phyloP scores from a whole-genome alignment of 2,888 invertebrate genomes.

The Pandemis heparana region DNA sequence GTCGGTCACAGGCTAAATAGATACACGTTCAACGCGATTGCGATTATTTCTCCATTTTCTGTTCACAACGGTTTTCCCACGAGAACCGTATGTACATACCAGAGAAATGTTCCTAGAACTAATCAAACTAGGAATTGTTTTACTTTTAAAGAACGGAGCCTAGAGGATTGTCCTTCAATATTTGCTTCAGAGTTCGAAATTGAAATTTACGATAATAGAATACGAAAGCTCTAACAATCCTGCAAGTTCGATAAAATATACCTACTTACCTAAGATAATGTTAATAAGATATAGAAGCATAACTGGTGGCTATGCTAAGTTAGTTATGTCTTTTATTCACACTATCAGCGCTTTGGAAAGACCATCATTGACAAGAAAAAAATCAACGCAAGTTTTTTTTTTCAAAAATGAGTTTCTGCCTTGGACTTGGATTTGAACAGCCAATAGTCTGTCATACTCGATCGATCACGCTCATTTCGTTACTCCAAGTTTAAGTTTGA shows the following conservation, averaged over 20 bases:
- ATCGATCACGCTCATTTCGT: not conserved
- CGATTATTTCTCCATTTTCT: slow-evolving; percentile 39
- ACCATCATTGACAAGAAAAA: too few species aligned
- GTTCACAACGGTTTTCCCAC: slow-evolving; percentile 37
- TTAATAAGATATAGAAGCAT: not conserved
- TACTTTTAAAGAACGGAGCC: slow-evolving; percentile 5
- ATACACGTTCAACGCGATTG: not conserved
- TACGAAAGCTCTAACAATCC: not conserved
- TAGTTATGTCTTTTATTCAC: not conserved
- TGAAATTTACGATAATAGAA: not conserved
- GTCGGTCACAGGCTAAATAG: slow-evolving; percentile 12
- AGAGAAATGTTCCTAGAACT: slow-evolving; percentile 12
- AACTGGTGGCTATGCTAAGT: not conserved
- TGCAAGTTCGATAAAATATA: not conserved
- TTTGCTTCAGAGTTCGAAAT: not conserved
- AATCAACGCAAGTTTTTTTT: too few species aligned
- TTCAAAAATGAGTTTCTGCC: too few species aligned
- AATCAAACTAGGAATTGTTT: slow-evolving; percentile 16
- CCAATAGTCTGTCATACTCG: not conserved
- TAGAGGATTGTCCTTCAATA: slow-evolving; percentile 11
- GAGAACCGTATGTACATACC: slow-evolving; percentile 23
- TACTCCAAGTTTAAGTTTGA: not conserved
- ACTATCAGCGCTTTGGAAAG: too few species aligned
- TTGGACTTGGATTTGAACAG: too few species aligned
- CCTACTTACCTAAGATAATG: not conserved